Conservation (phyloP, 2,797 vertebrate genomes). For the Podarcis siculus region DNA sequence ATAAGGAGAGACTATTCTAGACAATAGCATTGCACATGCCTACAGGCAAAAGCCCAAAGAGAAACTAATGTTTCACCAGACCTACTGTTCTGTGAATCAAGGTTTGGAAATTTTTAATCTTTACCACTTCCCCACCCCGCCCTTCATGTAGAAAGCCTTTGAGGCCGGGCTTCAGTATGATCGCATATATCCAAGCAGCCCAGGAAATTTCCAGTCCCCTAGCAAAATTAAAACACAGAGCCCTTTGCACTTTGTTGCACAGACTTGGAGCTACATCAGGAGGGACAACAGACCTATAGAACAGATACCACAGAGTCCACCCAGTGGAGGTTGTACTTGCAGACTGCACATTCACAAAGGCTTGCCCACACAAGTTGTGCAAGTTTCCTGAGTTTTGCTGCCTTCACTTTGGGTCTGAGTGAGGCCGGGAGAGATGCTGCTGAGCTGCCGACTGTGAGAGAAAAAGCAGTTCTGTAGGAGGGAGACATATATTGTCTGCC, state of each 20-base stretch:
- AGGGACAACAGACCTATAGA: background rate
- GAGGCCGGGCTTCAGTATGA: background rate
- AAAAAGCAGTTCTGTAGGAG: background rate
- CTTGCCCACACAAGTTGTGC: background rate
- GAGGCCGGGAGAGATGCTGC: slow-evolving; percentile 13
- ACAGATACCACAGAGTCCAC: background rate
- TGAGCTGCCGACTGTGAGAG: background rate
- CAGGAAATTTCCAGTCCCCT: background rate
- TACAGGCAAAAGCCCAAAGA: background rate
- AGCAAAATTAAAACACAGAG: background rate
- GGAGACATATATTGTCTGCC: background rate
- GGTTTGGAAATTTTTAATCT: background rate
- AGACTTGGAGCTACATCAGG: background rate
- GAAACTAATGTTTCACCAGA: background rate
- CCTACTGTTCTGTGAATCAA: background rate
- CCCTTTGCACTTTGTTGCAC: background rate
- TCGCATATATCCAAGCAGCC: background rate
- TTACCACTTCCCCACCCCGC: background rate
- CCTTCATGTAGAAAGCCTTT: background rate
- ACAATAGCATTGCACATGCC: too few relatives aligned
- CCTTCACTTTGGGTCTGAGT: too few relatives aligned
- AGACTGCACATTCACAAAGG: background rate
- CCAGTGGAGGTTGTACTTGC: background rate
- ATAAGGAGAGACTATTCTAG: too few relatives aligned
- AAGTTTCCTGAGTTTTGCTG: background rate